Conservation (phyloP, 1,140 invertebrate species). For the Cheumatopsyche charites region DNA sequence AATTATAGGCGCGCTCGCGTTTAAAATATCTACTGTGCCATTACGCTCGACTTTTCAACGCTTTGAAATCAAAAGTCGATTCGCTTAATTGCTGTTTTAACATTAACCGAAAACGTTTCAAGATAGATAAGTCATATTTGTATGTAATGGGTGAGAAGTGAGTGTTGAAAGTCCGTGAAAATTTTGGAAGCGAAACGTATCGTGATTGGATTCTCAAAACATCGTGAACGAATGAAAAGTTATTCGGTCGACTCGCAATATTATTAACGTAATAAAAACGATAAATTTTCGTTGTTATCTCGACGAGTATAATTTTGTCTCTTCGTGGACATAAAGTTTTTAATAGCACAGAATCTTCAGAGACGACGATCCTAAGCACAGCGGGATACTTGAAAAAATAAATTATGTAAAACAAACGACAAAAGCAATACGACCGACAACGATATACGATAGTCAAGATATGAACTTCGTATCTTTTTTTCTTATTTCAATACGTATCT, state of each 20-base stretch:
- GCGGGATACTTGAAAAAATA: slow-evolving; percentile 12
- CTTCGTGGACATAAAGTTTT: slow-evolving; percentile 3
- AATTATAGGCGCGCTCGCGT: too few relatives aligned
- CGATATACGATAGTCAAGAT: not conserved
- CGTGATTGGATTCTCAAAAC: not conserved
- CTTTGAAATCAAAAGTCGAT: too few relatives aligned
- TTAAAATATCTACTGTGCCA: too few relatives aligned
- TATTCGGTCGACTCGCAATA: not conserved
- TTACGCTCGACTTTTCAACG: too few relatives aligned
- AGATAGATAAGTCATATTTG: too few relatives aligned
- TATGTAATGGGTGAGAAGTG: too few relatives aligned
- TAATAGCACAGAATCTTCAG: slow-evolving; percentile 20
- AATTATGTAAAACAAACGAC: slow-evolving; percentile 15
- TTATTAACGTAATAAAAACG: slow-evolving; percentile 6
- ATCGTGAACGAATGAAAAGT: not conserved
- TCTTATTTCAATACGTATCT: too few relatives aligned
- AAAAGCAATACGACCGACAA: not conserved
- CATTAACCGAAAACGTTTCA: too few relatives aligned
- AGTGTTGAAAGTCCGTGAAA: not conserved
- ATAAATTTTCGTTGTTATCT: slow-evolving; percentile 14
- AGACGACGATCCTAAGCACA: slow-evolving; percentile 9
- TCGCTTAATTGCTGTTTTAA: too few relatives aligned
- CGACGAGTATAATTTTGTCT: slow-evolving; percentile 3
- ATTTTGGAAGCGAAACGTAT: not conserved
- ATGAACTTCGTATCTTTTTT: too few relatives aligned